Percentiles rank a stretch among this genome's conserved stretches.
Conservation (phyloP, 2,888 invertebrate genomes). For the Lochmaea capreae region DNA sequence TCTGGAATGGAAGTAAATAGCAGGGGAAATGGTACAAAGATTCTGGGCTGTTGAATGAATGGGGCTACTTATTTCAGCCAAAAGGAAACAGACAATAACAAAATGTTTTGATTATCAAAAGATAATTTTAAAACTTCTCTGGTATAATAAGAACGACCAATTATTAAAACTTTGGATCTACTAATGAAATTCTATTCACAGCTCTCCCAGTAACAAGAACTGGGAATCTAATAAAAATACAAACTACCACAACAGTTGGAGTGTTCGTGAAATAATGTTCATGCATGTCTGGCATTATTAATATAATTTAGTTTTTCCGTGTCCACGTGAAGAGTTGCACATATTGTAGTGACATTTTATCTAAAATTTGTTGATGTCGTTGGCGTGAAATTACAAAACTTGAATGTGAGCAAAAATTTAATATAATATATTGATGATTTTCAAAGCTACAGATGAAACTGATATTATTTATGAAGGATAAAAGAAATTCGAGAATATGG, state of each 20-base stretch:
- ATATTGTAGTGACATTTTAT: conserved; percentile 44
- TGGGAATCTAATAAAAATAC: conserved; percentile 29
- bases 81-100: no score
- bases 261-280: conserved; percentile 46
- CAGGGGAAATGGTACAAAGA: no score
- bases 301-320: conserved; percentile 45
- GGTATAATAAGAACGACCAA: neutral
- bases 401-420: neutral
- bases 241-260: conserved; percentile 30
- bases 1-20: no score
- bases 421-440: no score
- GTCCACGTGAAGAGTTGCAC: conserved; percentile 29
- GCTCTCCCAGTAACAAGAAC: neutral
- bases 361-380: conserved; percentile 37
- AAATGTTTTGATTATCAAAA: no score
- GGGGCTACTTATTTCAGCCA: no score
- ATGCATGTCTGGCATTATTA: conserved; percentile 48
- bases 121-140: no score
- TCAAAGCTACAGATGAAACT: no score
- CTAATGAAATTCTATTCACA: neutral
- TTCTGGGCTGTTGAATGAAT: no score
- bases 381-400: neutral
- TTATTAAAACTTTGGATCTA: neutral
- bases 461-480: no score
- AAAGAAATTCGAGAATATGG: no score